A percentile compares a stretch with the other conserved stretches of the same genome.
These are phyloP conservation scores for Eupithecia pulchellata DNA, from an alignment of 2,888 invertebrate species.

Conservation along the genomic window DNA sequence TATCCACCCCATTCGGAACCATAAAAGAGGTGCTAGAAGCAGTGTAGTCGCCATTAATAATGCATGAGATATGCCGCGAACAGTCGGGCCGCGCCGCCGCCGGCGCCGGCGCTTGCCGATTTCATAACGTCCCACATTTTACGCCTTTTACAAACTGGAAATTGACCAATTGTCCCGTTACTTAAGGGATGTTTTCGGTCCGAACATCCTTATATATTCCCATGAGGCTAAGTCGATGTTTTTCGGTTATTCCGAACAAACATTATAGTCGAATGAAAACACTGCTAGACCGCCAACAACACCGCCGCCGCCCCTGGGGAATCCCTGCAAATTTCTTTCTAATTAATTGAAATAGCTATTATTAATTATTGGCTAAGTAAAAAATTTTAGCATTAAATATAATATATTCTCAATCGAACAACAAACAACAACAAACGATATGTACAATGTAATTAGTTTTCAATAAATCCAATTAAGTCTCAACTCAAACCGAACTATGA, in stretches of 20 bases:
- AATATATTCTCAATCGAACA: no score
- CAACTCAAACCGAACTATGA: background rate
- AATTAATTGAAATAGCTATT: no score
- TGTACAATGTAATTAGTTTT: background rate
- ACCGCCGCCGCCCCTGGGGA: no score
- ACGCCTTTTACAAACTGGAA: slow-evolving; percentile 5
- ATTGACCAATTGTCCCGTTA: slow-evolving; percentile 7
- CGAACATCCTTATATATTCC: background rate
- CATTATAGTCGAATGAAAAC: no score
- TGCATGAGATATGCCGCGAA: slow-evolving; percentile 12
- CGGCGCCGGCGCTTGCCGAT: slow-evolving; percentile 13
- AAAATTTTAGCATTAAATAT: no score
- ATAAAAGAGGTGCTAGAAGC: slow-evolving; percentile 22
- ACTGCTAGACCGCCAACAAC: no score
- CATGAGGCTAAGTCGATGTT: background rate
- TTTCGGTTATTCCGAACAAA: background rate
- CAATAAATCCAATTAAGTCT: slow-evolving; percentile 7
- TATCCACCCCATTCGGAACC: slow-evolving; percentile 15
- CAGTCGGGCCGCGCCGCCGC: background rate
- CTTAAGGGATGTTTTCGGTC: background rate
- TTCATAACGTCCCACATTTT: slow-evolving; percentile 21
- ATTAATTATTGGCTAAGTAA: no score
- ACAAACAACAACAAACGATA: background rate
- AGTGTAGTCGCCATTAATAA: slow-evolving; percentile 24
- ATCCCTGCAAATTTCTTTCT: no score